A percentile compares a stretch with the other conserved stretches of the same genome.
Conservation (phyloP, 2,113 vertebrate species). For the Holacanthus passer region DNA sequence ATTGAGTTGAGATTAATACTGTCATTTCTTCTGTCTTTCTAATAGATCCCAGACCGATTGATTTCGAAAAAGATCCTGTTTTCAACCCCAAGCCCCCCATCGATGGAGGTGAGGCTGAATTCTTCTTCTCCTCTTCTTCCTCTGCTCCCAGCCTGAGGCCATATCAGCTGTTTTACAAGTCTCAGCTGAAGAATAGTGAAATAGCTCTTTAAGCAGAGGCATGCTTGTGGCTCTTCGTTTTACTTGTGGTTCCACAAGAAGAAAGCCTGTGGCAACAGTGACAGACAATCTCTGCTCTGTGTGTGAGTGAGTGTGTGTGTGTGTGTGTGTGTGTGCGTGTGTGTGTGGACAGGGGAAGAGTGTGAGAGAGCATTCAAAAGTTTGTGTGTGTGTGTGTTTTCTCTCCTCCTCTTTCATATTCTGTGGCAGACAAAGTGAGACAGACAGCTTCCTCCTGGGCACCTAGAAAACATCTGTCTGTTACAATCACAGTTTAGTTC, state of each 20-base stretch:
- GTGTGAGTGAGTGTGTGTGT: slow-evolving; percentile 28
- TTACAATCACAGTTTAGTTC: slow-evolving; percentile 61
- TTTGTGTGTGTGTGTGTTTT: slow-evolving; percentile 19
- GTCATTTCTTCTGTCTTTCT: slow-evolving; percentile 57
- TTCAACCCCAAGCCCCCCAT: slow-evolving; percentile 74
- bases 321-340: slow-evolving; percentile 13
- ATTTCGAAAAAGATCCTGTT: slow-evolving; percentile 80
- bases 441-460: slow-evolving; percentile 68
- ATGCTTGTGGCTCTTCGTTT: slow-evolving; percentile 55
- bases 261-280: slow-evolving; percentile 65
- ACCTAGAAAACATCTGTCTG: slow-evolving; percentile 73
- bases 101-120: slow-evolving; percentile 78
- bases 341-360: not conserved
- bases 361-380: slow-evolving; percentile 23
- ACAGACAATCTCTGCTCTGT: slow-evolving; percentile 38
- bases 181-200: slow-evolving; percentile 31
- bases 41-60: slow-evolving; percentile 81
- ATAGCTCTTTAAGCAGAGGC: slow-evolving; percentile 46
- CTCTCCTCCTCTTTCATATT: slow-evolving; percentile 59
- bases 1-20: slow-evolving; percentile 50
- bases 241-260: slow-evolving; percentile 36
- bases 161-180: slow-evolving; percentile 58
- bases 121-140: not conserved
- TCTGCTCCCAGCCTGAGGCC: slow-evolving; percentile 50
- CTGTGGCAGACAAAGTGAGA: slow-evolving; percentile 56